Evolutionary conservation across 2,113 vertebrate genomes (phyloP).

Genomic region (Bombycilla garrulus): DNA sequence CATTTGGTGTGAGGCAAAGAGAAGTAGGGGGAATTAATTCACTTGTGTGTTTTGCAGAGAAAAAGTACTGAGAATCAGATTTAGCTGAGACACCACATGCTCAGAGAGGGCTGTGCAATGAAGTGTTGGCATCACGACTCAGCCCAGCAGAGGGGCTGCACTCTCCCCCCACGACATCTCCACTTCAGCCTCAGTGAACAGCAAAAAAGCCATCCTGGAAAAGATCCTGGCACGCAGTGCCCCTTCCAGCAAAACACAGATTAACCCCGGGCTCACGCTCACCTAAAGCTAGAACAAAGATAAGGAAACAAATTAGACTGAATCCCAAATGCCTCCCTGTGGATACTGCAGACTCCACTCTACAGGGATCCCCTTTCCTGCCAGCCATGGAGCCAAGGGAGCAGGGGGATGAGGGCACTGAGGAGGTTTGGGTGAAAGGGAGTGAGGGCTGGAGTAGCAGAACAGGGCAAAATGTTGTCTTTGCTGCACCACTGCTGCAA

Average conservation of each 20-base stretch:
- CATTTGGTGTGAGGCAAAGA: background rate
- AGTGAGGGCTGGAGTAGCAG: background rate
- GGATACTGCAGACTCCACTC: background rate
- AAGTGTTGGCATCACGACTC: background rate
- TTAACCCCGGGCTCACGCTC: background rate
- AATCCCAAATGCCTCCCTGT: background rate
- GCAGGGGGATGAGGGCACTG: fast-evolving
- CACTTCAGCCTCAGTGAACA: background rate
- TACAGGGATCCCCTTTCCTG: background rate
- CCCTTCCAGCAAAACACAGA: background rate
- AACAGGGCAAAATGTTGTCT: background rate
- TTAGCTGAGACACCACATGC: background rate
- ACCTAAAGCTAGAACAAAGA: background rate
- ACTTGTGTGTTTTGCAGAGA: background rate
- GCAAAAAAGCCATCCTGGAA: background rate
- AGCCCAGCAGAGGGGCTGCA: background rate
- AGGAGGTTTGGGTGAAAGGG: background rate
- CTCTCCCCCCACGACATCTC: background rate
- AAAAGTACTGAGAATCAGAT: background rate
- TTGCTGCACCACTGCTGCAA: background rate
- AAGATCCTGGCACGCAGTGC: background rate
- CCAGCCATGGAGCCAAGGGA: background rate
- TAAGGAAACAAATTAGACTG: background rate
- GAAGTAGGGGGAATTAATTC: background rate
- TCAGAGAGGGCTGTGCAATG: background rate